Evolutionary conservation across 2,113 vertebrate species (phyloP), one percentile per base, ranked within the genome.

Genomic region (Okapia johnstoni): DNA sequence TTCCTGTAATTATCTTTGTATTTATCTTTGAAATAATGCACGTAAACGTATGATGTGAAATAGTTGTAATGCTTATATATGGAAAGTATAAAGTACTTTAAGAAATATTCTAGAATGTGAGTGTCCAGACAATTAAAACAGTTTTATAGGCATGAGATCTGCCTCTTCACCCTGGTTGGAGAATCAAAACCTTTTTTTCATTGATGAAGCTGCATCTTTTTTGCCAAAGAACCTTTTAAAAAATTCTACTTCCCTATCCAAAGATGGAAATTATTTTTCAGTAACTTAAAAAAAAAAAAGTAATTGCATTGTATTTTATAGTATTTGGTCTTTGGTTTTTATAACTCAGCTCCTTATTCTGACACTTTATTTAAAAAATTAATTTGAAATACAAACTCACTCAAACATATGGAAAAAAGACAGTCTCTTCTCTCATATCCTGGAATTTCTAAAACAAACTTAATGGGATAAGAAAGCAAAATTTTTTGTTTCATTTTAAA

Each of bases 301-400:
- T 52, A 86, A 81, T 79, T 21, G 14, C 1, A 30, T 55, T 66
- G 48, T 85, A 55, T 33, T 93, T 93, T 7, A 40, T 58, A 94
- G 58, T 48, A 81, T 86, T 93, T 81, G 15, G 5, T 25, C 13
- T 77, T 85, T n/a, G n/a, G 40, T 88, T 95, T 88, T 88, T 93
- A 52, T 12, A 85, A 25, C 17, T 88, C 66, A 88, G 9, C 19
- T 88, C 33, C 8, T 85, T 79, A 12, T 61, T 77, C 81, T 89
- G 23, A 79, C 89, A 36, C 19, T 90, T 88, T 15, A 36, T 57
- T 25, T 54, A 28, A 76, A 94, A 93, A 36, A 13, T 88, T 76
- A 90, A 94, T 77, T 33, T 95, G 70, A 97, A 95, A 43, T 25
- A 86, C 9, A 83, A 55, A 89, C 90, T 96, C 5, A 63, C 21